Evolutionary conservation across 1,140 invertebrate species (phyloP), one percentile per base, ranked within the genome.

Genomic region (Scylla paramamosain): DNA sequence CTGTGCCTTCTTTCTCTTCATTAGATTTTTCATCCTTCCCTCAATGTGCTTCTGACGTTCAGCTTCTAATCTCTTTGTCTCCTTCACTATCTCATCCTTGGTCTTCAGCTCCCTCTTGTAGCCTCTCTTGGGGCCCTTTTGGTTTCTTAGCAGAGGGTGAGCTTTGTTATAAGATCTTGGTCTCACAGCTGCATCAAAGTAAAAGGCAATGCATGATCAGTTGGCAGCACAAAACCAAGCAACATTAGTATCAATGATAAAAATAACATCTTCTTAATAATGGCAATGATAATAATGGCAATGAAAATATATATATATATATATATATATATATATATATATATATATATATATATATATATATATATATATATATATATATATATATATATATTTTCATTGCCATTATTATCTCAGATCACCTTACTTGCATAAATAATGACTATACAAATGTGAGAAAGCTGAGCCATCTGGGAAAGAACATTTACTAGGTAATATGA

Each of bases 51-150:
- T 93, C 46, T 93, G 25, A 6, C 45, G 92, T 32, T 93, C 92
- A 59, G 20, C 31, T 12, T 67, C 83, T 88, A 31, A 31, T n/a
- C 92, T 86, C 25, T 93, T 93, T 31, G 82, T 93, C 16, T 93
- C 92, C 32, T 93, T 93, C 1, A 88, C 14, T 4, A 93, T 67
- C 59, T 93, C 92, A 29, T 93, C 83, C 12, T 86, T 8, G 6
- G 92, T 93, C 32, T 28, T 93, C n/a, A 93, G 92, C 29, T 93
- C 92, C 59, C 92, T 86, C 84, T 48, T 93, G 45, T 59, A n/a
- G 7, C 45, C 48, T 48, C 45, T 2, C 39, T 93, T 45, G 45
- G 92, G 84, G 52, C 82, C 82, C 82, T 93, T 32, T 46, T 93
- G 39, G 82, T 52, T 83, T 67, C 46, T 46, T 12, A 93, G 92